Conservation (phyloP, 2,888 invertebrate genomes). For the Polia nebulosa region DNA sequence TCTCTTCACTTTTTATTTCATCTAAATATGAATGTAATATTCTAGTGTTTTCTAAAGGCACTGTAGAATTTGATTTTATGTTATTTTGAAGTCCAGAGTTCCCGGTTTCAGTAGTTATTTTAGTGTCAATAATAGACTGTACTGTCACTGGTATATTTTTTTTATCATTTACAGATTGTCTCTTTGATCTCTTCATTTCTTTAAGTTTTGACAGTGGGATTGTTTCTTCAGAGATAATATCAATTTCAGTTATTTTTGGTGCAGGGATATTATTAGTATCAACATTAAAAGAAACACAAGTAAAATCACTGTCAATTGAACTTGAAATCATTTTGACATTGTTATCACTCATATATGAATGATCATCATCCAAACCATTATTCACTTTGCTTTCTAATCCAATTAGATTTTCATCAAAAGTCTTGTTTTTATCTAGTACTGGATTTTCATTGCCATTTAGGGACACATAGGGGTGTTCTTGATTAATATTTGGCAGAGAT, state of each 20-base stretch:
- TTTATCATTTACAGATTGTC: slow-evolving; percentile 51
- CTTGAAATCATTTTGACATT: slow-evolving; percentile 31
- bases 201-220: slow-evolving; percentile 67
- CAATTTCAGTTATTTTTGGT: slow-evolving; percentile 66
- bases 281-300: slow-evolving; percentile 5
- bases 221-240: slow-evolving; percentile 76
- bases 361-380: slow-evolving; percentile 48
- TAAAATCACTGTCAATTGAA: slow-evolving; percentile 9
- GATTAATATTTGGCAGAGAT: slow-evolving; percentile 8
- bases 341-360: slow-evolving; percentile 51
- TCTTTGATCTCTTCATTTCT: slow-evolving; percentile 55
- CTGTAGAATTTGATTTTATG: slow-evolving; percentile 2
- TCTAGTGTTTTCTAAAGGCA: slow-evolving; percentile 3
- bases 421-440: slow-evolving; percentile 7
- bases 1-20: slow-evolving; percentile 5
- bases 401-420: slow-evolving; percentile 9
- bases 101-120: slow-evolving; percentile 37
- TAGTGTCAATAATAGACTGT: slow-evolving; percentile 65
- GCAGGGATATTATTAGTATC: slow-evolving; percentile 1
- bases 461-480: slow-evolving; percentile 9
- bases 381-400: slow-evolving; percentile 26
- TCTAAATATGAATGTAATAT: slow-evolving; percentile 10
- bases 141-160: slow-evolving; percentile 69
- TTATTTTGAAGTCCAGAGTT: slow-evolving; percentile 5
- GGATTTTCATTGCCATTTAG: slow-evolving; percentile 30